Conservation (phyloP, 2,888 invertebrate genomes). For the Argyresthia goedartella region DNA sequence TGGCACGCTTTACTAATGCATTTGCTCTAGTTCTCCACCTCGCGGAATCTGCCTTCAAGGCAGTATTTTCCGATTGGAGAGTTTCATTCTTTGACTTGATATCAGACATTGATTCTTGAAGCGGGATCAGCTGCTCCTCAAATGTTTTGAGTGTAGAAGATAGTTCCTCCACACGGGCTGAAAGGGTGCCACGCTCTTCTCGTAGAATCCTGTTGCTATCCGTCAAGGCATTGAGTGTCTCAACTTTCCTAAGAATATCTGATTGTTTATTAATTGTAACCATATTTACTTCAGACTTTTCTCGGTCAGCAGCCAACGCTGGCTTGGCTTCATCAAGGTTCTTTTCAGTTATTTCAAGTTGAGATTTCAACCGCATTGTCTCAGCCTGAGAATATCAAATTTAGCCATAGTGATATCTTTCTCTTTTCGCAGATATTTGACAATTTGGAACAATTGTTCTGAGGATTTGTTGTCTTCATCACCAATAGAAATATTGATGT, state of each 20-base stretch:
- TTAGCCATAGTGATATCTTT: constrained; percentile 91
- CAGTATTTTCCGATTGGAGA: constrained; percentile 80
- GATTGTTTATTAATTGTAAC: constrained; percentile 87
- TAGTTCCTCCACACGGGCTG: constrained; percentile 75
- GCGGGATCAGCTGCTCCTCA: constrained; percentile 79
- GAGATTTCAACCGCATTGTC: constrained; percentile 82
- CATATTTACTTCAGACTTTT: constrained; percentile 80
- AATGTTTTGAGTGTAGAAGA: constrained; percentile 72
- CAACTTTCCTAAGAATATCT: constrained; percentile 89
- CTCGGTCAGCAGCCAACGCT: constrained; percentile 76
- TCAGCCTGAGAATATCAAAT: constrained; percentile 90
- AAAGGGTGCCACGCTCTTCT: constrained; percentile 84
- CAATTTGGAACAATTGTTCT: constrained; percentile 87
- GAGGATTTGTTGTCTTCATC: constrained; percentile 83
- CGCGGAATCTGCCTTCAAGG: constrained; percentile 83
- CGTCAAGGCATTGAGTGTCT: constrained; percentile 91
- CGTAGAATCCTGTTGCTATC: constrained; percentile 92
- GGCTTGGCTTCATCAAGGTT: constrained; percentile 81
- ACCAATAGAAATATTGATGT: constrained; percentile 69
- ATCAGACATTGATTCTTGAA: constrained; percentile 83
- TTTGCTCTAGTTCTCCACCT: constrained; percentile 91
- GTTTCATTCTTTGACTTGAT: constrained; percentile 78
- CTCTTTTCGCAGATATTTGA: constrained; percentile 89
- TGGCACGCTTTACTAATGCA: constrained; percentile 89
- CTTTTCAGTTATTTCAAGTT: constrained; percentile 77